These are phyloP conservation scores for Oscheius sp. DNA, from an alignment of 2,888 invertebrate species.

Conservation along the genomic window DNA sequence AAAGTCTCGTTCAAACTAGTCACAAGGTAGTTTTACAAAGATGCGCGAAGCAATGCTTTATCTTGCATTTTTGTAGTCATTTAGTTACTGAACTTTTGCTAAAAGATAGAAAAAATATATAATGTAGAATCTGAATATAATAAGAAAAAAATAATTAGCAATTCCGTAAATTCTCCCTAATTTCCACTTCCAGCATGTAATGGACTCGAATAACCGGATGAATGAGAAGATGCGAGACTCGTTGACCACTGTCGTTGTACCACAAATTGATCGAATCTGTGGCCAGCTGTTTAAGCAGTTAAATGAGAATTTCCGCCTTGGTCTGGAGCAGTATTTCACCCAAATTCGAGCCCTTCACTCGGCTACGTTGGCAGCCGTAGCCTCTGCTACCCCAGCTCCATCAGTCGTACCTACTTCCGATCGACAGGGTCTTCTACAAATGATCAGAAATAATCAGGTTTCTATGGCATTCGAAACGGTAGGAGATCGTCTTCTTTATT, in stretches of 20 bases:
- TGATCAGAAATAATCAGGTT: conserved; percentile 68
- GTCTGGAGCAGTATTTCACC: conserved; percentile 76
- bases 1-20: conserved; percentile 32
- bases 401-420: conserved; percentile 20
- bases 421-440: conserved; percentile 35
- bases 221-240: conserved; percentile 31
- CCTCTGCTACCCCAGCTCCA: conserved; percentile 34
- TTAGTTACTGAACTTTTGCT: neutral
- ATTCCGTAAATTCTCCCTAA: too few relatives aligned
- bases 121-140: too few relatives aligned
- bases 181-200: conserved; percentile 21
- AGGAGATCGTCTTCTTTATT: neutral
- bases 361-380: conserved; percentile 67
- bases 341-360: conserved; percentile 54
- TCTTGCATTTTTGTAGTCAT: too few relatives aligned
- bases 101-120: neutral
- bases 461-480: conserved; percentile 71
- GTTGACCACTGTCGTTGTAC: conserved; percentile 42
- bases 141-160: too few relatives aligned
- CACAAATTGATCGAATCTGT: conserved; percentile 58
- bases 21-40: too few relatives aligned
- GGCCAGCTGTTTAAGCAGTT: conserved; percentile 83
- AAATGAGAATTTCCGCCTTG: conserved; percentile 85
- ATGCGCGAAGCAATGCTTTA: too few relatives aligned
- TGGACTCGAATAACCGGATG: conserved; percentile 27